Conservation (phyloP, 2,888 invertebrate genomes). For the Achlya flavicornis region DNA sequence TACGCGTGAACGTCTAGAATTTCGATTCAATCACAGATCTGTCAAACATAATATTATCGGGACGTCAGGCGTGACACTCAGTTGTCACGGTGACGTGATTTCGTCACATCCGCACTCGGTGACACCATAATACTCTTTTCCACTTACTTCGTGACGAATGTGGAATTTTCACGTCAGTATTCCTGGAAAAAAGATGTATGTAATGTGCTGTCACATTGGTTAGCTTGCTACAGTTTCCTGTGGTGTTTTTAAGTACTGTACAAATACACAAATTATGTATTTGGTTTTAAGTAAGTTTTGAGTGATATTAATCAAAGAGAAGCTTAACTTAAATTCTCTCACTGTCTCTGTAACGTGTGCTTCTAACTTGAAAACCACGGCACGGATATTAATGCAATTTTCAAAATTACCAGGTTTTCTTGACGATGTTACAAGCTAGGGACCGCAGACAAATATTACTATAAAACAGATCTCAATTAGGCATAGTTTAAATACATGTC, state of each 20-base stretch:
- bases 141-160: constrained; percentile 8
- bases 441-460: too few relatives aligned
- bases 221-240: background rate
- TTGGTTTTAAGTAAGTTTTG: too few relatives aligned
- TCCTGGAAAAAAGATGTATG: background rate
- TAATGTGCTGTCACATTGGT: background rate
- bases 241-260: background rate
- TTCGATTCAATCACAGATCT: constrained; percentile 21
- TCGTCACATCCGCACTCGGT: constrained; percentile 28
- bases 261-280: background rate
- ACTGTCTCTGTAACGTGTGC: too few relatives aligned
- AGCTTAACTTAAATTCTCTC: too few relatives aligned
- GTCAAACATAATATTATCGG: constrained; percentile 36
- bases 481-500: background rate
- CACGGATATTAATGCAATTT: too few relatives aligned
- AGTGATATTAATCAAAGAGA: too few relatives aligned
- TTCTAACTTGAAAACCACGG: too few relatives aligned
- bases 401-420: too few relatives aligned
- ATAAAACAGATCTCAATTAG: too few relatives aligned
- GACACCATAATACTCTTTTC: constrained; percentile 17
- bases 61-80: constrained; percentile 36
- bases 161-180: background rate
- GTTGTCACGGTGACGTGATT: constrained; percentile 37
- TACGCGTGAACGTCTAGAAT: background rate
- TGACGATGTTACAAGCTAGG: too few relatives aligned